phyloP scores from a whole-genome alignment of 92 coral and sea anemone species.

The Palythoa heliodiscus region DNA sequence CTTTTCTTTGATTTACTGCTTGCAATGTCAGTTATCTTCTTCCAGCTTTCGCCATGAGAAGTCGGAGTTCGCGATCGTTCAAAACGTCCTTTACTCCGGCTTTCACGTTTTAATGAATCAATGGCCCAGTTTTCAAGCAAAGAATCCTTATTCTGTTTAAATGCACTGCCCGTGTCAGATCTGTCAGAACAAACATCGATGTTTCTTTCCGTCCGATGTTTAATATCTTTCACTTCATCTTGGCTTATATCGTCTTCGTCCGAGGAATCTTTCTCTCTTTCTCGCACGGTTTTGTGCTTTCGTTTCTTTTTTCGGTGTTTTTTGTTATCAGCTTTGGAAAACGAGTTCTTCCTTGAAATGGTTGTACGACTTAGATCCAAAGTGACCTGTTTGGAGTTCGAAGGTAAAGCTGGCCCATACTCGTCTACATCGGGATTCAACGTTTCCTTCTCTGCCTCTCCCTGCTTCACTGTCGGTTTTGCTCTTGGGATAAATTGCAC shows the following conservation, averaged over 20 bases:
- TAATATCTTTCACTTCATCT: not conserved
- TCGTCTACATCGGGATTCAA: not conserved
- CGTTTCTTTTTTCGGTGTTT: slow-evolving; percentile 51
- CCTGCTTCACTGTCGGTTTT: slow-evolving; percentile 3
- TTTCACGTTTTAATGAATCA: not conserved
- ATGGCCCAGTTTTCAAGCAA: not conserved
- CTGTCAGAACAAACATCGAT: not conserved
- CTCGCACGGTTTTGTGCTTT: slow-evolving; percentile 45
- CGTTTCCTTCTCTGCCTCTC: not conserved
- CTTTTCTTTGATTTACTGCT: not conserved
- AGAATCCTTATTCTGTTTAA: not conserved
- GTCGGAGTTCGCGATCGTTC: not conserved
- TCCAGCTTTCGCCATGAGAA: not conserved
- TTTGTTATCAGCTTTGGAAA: not conserved
- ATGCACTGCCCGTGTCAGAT: not conserved
- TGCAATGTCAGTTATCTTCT: not conserved
- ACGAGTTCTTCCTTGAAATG: not conserved
- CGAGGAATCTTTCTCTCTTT: slow-evolving; percentile 22
- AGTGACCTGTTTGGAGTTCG: not conserved
- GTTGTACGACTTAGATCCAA: not conserved
- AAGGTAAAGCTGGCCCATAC: slow-evolving; percentile 25
- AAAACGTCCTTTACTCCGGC: not conserved
- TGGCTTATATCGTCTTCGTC: slow-evolving; percentile 10
- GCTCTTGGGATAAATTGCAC: slow-evolving; percentile 33
- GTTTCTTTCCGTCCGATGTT: not conserved